Base-by-base conservation (phyloP, 2,797 vertebrate genomes). In the Adrianichthys oophorus region DNA sequence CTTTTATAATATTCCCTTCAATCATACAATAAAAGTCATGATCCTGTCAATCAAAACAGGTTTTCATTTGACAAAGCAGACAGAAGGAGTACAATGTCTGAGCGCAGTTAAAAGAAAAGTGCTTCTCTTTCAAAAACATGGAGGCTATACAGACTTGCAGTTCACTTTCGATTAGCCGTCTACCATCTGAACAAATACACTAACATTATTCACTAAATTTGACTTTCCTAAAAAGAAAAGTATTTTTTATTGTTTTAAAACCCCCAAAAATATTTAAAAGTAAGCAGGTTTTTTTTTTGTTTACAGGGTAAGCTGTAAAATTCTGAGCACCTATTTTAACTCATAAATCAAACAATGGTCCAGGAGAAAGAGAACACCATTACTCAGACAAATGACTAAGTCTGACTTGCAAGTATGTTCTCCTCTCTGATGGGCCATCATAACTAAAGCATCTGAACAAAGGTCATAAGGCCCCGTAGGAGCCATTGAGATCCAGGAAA, bases 391-490 rank as follows among this genome's bases (percentile, higher is more conserved):
- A 44, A 78, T 5, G 41, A 78, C 65, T 70, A 47, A 53, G 52
- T 66, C 55, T 78, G 72, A 74, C 76, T 70, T 68, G 60, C 5
- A 52, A 74, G 53, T 67, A 55, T 66, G 63, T 67, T 73, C 58
- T 49, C 65, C 58, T 61, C 64, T 71, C 70, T 81, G 68, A 83
- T 81, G 75, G 69, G 58, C 79, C 65, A 65, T 85, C 84, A 82
- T 78, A 79, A 79, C 74, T 65, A 62, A 52, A 75, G 64, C 52
- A 44, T 70, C 15, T 59, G 78, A 62, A 62, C 84, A 89, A 82
- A 86, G 85, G 84, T 89, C 83, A 74, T 17, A 4, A 51, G 67
- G 68, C 54, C 79, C 71, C 79, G 48, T 1, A 73, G 79, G 74
- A 79, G 68, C 62, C 75, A 80, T 85, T 56, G 42, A 55, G 60